Percentiles rank a stretch among this genome's conserved stretches.
Conservation (phyloP, 1,140 invertebrate species). For the Drusus annulatus region DNA sequence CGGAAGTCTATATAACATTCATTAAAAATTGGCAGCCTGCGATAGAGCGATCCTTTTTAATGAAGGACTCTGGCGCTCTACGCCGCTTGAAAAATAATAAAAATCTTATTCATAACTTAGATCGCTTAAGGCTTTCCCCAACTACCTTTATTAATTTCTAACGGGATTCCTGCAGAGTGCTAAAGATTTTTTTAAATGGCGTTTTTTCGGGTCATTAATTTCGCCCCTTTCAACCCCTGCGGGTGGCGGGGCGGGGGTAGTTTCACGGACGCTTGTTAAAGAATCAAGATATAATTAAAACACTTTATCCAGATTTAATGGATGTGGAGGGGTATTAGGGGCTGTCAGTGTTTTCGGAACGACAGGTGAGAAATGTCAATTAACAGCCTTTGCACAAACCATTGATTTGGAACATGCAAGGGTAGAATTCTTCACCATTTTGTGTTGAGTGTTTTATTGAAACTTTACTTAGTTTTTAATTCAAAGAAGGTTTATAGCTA, state of each 20-base stretch:
- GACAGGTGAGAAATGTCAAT: constrained; percentile 50
- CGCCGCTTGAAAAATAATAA: constrained; percentile 17
- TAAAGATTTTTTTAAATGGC: constrained; percentile 45
- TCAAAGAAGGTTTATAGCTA: too few species aligned
- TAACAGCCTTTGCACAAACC: constrained; percentile 1
- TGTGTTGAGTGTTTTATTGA: too few species aligned
- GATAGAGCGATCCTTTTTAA: background rate
- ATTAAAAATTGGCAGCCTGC: too few species aligned
- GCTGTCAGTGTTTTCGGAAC: constrained; percentile 25
- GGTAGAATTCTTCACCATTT: too few species aligned
- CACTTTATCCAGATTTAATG: constrained; percentile 37
- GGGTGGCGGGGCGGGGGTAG: background rate
- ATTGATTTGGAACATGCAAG: too few species aligned
- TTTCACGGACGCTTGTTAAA: constrained; percentile 54
- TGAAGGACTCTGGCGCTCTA: constrained; percentile 6
- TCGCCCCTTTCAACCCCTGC: constrained; percentile 2
- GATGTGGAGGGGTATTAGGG: constrained; percentile 3
- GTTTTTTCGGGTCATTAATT: constrained; percentile 49
- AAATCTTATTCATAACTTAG: constrained; percentile 34
- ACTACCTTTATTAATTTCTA: constrained; percentile 42
- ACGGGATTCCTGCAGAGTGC: constrained; percentile 25
- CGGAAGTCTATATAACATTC: too few species aligned
- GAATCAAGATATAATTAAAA: constrained; percentile 57
- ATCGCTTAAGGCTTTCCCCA: constrained; percentile 19
- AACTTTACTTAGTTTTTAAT: too few species aligned